phyloP scores from a whole-genome alignment of 2,113 vertebrate genomes.

The Datnioides undecimradiatus region DNA sequence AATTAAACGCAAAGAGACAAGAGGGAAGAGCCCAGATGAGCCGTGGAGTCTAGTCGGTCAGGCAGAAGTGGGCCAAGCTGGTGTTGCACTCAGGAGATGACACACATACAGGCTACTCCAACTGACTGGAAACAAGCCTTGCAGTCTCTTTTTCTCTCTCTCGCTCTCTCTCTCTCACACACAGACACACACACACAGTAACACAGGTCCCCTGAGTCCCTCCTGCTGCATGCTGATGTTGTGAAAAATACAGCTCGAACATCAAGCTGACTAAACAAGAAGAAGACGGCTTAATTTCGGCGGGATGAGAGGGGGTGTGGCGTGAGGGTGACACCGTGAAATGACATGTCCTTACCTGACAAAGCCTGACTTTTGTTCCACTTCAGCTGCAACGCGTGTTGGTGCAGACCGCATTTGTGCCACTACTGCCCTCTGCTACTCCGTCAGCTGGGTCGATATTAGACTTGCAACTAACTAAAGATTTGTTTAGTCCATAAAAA shows the following conservation, averaged over 20 bases:
- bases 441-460: not conserved
- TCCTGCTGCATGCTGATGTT: slow-evolving; percentile 62
- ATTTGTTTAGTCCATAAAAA: not conserved
- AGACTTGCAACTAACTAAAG: not conserved
- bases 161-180: not conserved
- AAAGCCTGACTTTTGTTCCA: slow-evolving; percentile 36
- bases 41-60: slow-evolving; percentile 69
- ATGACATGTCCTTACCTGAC: slow-evolving; percentile 31
- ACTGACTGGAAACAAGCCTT: slow-evolving; percentile 53
- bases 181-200: not conserved
- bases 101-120: slow-evolving; percentile 64
- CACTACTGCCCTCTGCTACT: not conserved
- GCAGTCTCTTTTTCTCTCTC: slow-evolving; percentile 13
- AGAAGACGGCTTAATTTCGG: slow-evolving; percentile 57
- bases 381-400: not conserved
- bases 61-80: slow-evolving; percentile 82
- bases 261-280: slow-evolving; percentile 71
- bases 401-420: not conserved
- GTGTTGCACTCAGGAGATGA: slow-evolving; percentile 74
- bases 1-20: slow-evolving; percentile 70
- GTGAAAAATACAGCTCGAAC: slow-evolving; percentile 57
- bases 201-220: slow-evolving; percentile 37
- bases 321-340: slow-evolving; percentile 12
- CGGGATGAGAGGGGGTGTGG: slow-evolving; percentile 12
- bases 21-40: slow-evolving; percentile 66